Evolutionary conservation across 2,113 vertebrate species (phyloP), one percentile per base, ranked within the genome.

Genomic region (Pitta sordida): DNA sequence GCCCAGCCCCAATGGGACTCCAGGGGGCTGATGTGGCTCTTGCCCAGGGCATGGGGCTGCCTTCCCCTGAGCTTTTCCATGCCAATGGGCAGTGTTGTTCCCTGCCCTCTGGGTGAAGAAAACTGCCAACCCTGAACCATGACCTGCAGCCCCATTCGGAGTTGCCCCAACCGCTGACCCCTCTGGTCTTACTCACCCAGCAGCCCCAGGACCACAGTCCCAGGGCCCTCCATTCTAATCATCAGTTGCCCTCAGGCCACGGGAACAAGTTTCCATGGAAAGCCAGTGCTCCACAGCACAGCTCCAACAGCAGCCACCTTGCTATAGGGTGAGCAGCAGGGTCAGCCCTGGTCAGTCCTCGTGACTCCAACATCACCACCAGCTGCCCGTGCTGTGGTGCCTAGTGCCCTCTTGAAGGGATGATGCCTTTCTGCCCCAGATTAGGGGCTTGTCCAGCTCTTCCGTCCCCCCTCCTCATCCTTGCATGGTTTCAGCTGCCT

Each of bases 301-400:
- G 41, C 70, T 77, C 48, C 26, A 36, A 30, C 37, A 62, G 22
- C 58, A 52, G 52, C 56, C 3, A 1, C 20, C 34, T 70, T 3
- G 3, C 49, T 2, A 1, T 2, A 2, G 43, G 37, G 17, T 0
- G 1, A 71, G 64, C 43, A 52, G 30, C 1, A 1, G 48, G 48
- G 37, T 49, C 60, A 37, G 65, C 39, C 39, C 73, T 9, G 1
- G 30, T 34, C 43, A 64, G n/a, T n/a, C n/a, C n/a, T n/a, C 14
- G 39, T 41, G 39, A 41, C 1, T 0, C 27, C 2, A 1, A 13
- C n/a, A 51, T 26, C 14, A 7, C 14, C 2, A 0, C 17, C 58
- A 65, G 53, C 49, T 59, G n/a, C 43, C 37, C 34, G 16, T 2
- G 0, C 24, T 63, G 46, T 1, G 1, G 7, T 59, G 22, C 34